phyloP scores from a whole-genome alignment of 2,113 vertebrate genomes.

The Dicentrarchus labrax region DNA sequence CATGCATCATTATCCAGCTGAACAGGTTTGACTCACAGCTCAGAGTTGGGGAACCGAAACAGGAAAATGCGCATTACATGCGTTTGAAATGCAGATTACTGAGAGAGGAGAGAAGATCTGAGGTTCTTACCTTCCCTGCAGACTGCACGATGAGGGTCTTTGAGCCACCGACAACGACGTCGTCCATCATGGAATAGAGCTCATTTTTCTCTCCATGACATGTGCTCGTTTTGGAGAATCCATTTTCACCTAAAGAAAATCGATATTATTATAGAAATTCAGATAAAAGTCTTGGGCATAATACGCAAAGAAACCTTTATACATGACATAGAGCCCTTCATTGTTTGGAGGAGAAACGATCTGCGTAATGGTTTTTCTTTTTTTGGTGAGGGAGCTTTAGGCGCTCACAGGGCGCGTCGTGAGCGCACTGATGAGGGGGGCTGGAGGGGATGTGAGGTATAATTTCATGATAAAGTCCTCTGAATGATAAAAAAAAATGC shows the following conservation, averaged over 20 bases:
- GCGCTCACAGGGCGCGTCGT: conserved; percentile 54
- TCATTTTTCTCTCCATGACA: background rate
- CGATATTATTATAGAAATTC: rapidly evolving
- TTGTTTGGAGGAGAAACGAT: conserved; percentile 4
- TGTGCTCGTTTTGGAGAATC: background rate
- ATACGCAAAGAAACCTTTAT: rapidly evolving
- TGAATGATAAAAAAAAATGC: background rate
- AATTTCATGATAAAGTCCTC: background rate
- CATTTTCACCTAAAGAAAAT: conserved; percentile 11
- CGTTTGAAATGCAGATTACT: conserved; percentile 25
- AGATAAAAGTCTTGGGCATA: background rate
- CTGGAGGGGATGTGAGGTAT: background rate
- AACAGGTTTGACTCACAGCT: conserved; percentile 62
- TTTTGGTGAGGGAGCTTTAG: conserved; percentile 5
- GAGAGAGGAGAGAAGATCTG: background rate
- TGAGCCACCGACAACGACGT: conserved; percentile 8
- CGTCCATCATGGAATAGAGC: conserved; percentile 22
- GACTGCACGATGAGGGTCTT: background rate
- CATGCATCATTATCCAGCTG: conserved; percentile 47
- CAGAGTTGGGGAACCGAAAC: conserved; percentile 27
- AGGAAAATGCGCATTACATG: conserved; percentile 45
- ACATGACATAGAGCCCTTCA: background rate
- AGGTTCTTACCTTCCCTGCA: conserved; percentile 48
- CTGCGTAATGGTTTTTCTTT: conserved; percentile 20
- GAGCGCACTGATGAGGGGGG: conserved; percentile 27